phyloP scores from a whole-genome alignment of 2,113 vertebrate species.

The Amblyopsis rosae region DNA sequence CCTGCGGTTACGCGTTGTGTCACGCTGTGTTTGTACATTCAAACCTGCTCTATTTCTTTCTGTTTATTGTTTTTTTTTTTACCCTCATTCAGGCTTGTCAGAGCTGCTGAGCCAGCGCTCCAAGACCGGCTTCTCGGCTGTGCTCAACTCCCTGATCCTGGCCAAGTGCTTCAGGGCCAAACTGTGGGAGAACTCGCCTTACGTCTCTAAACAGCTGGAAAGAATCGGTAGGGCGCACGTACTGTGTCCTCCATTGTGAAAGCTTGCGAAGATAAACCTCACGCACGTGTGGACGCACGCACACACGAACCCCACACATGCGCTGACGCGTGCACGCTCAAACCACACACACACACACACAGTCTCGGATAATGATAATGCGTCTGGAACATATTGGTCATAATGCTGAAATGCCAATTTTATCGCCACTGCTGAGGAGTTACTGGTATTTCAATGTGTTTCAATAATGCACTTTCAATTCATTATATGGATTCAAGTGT shows the following conservation, averaged over 20 bases:
- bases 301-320: no score
- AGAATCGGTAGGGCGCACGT: conserved; percentile 86
- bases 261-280: no score
- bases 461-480: no score
- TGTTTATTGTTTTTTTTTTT: conserved; percentile 10
- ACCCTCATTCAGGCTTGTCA: conserved; percentile 80
- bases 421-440: no score
- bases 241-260: not conserved
- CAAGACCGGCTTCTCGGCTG: conserved; percentile 79
- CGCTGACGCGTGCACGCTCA: no score
- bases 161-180: conserved; percentile 93
- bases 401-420: no score
- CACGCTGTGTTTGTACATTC: not conserved
- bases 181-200: conserved; percentile 94
- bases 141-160: conserved; percentile 87
- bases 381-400: no score
- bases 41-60: not conserved
- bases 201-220: conserved; percentile 92
- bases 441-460: no score
- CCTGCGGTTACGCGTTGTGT: not conserved
- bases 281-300: no score
- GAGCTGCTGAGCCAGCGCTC: conserved; percentile 85
- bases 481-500: no score
- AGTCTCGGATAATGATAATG: no score
- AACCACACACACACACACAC: not conserved